phyloP scores from a whole-genome alignment of 1,140 invertebrate genomes.

The Drosophila arawakana region DNA sequence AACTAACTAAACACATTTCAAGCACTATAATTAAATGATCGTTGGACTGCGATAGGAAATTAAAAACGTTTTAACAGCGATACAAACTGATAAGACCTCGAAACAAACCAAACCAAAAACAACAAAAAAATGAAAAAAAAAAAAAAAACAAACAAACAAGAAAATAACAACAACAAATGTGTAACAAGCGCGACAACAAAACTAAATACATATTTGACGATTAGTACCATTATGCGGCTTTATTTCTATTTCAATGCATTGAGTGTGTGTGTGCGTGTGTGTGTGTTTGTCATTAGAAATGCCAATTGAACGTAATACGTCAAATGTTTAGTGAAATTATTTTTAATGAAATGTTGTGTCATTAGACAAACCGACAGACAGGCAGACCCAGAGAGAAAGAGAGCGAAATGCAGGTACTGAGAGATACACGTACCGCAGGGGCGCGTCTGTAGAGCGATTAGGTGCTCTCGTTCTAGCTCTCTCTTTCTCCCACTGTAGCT shows the following conservation, averaged over 20 bases:
- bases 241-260: conserved; percentile 41
- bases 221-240: conserved; percentile 46
- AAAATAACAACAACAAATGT: conserved; percentile 29
- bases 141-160: conserved; percentile 24
- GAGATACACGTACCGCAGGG: conserved; percentile 35
- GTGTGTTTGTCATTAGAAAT: conserved; percentile 69
- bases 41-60: conserved; percentile 70
- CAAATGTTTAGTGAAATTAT: conserved; percentile 80
- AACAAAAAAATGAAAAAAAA: conserved; percentile 21
- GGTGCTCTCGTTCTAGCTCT: conserved; percentile 2
- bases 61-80: conserved; percentile 79
- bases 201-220: conserved; percentile 56
- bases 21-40: conserved; percentile 79
- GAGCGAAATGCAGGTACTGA: conserved; percentile 4
- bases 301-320: conserved; percentile 80
- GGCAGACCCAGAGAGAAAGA: not conserved
- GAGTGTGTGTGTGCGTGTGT: conserved; percentile 35
- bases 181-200: conserved; percentile 73
- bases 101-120: conserved; percentile 24
- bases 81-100: conserved; percentile 64
- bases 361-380: conserved; percentile 48
- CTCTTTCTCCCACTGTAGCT: not conserved
- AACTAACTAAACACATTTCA: conserved; percentile 55
- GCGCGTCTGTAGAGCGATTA: conserved; percentile 70
- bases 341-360: conserved; percentile 83